A percentile compares a stretch with the other conserved stretches of the same genome.
These are phyloP conservation scores for Drosophila mimica DNA, from an alignment of 2,888 invertebrate genomes.

Conservation along the genomic window DNA sequence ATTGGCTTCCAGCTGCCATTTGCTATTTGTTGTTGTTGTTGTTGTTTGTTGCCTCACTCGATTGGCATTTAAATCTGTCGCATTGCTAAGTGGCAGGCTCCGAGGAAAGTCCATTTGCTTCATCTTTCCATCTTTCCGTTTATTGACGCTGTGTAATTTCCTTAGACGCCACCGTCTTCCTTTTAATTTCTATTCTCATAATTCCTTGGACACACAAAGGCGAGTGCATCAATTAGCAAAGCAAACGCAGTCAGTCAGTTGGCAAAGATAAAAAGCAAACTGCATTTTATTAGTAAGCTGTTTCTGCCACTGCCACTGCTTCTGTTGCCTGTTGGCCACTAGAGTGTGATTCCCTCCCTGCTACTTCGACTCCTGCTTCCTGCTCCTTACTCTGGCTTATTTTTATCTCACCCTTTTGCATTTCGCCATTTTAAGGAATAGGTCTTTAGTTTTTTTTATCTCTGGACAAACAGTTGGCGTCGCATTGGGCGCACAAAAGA, in stretches of 20 bases:
- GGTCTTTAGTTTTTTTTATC: constrained; percentile 55
- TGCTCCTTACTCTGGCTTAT: background rate
- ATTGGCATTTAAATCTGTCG: constrained; percentile 60
- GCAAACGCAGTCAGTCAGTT: constrained; percentile 71
- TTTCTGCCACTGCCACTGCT: background rate
- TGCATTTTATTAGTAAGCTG: constrained; percentile 60
- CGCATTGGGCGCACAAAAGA: constrained; percentile 63
- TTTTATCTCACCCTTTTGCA: background rate
- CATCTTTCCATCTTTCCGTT: constrained; percentile 41
- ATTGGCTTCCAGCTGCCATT: constrained; percentile 18
- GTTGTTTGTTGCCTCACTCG: constrained; percentile 20
- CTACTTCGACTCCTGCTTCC: background rate
- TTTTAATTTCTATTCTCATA: constrained; percentile 20
- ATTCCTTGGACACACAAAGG: constrained; percentile 62
- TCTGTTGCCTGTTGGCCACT: background rate
- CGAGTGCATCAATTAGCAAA: constrained; percentile 75
- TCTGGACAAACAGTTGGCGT: constrained; percentile 69
- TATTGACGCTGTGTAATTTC: constrained; percentile 46
- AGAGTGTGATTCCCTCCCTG: background rate
- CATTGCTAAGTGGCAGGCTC: constrained; percentile 37
- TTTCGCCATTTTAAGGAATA: constrained; percentile 33
- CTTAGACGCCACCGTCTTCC: constrained; percentile 2
- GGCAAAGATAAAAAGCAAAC: constrained; percentile 66
- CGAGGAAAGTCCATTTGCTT: constrained; percentile 11
- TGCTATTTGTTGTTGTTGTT: constrained; percentile 8